A percentile compares a stretch with the other conserved stretches of the same genome.
Evolutionary conservation across 2,113 vertebrate species (phyloP).

Genomic region (Microtus pennsylvanicus): DNA sequence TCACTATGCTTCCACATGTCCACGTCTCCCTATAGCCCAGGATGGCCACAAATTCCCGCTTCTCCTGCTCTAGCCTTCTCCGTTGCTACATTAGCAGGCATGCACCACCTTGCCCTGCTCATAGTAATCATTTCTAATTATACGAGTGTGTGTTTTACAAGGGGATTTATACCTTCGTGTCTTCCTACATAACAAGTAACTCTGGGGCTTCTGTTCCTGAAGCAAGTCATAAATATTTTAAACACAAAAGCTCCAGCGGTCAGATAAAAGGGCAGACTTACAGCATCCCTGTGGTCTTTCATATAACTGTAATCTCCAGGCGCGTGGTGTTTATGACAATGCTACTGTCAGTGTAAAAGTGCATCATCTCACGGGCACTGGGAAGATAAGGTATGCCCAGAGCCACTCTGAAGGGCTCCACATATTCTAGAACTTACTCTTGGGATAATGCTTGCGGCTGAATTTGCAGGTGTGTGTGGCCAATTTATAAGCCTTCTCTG

Average conservation of each 20-base stretch:
- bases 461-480: neutral
- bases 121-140: neutral
- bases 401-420: neutral
- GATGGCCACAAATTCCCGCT: neutral
- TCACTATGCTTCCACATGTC: neutral
- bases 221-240: conserved; percentile 6
- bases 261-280: conserved; percentile 4
- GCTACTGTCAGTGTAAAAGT: neutral
- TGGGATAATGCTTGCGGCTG: neutral
- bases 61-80: neutral
- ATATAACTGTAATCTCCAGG: neutral
- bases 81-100: neutral
- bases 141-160: neutral
- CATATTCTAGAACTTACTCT: neutral
- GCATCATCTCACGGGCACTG: fast-evolving
- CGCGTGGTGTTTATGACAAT: neutral
- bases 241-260: neutral
- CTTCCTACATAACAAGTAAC: neutral
- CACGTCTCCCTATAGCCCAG: neutral
- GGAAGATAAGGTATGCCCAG: neutral
- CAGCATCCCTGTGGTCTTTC: neutral
- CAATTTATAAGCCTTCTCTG: neutral
- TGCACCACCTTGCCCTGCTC: neutral
- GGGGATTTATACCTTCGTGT: neutral
- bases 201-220: neutral